Conservation (phyloP, 2,888 invertebrate genomes). For the Drosophila peninsularis region DNA sequence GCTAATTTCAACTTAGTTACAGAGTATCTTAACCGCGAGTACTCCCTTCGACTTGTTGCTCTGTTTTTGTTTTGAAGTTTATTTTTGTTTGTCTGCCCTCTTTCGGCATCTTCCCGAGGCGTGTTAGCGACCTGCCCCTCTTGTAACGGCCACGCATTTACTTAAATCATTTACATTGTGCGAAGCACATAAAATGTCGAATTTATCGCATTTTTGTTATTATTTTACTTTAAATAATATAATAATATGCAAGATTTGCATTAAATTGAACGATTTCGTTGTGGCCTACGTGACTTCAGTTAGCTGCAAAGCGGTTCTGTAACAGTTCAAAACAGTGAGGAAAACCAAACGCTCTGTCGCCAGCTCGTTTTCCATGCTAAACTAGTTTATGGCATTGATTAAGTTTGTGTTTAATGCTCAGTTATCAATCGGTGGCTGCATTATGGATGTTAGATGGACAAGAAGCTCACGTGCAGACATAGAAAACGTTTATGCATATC, state of each 20-base stretch:
- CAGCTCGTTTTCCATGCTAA: constrained; percentile 49
- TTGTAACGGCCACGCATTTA: constrained; percentile 25
- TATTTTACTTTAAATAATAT: constrained; percentile 5
- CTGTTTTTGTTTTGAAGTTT: constrained; percentile 12
- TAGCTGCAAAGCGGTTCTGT: constrained; percentile 49
- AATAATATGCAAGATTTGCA: constrained; percentile 40
- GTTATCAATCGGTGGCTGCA: constrained; percentile 22
- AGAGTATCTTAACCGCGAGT: constrained; percentile 10
- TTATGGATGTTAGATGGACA: constrained; percentile 1
- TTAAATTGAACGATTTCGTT: constrained; percentile 26
- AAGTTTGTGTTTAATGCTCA: constrained; percentile 14
- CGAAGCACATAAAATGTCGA: constrained; percentile 36
- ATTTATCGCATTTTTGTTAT: constrained; percentile 35
- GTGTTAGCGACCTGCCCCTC: constrained; percentile 20
- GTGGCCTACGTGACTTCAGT: constrained; percentile 69
- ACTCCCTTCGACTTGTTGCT: not conserved
- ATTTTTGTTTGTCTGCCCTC: constrained; percentile 20
- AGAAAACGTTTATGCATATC: not conserved
- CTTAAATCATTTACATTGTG: constrained; percentile 26
- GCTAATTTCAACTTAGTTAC: not conserved
- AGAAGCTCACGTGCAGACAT: constrained; percentile 13
- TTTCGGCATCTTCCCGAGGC: constrained; percentile 6
- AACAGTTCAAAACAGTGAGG: constrained; percentile 18
- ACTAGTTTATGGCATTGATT: constrained; percentile 40
- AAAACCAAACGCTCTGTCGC: constrained; percentile 31